These are phyloP conservation scores for Bombus pascuorum DNA, from an alignment of 1,140 invertebrate species.

Conservation along the genomic window DNA sequence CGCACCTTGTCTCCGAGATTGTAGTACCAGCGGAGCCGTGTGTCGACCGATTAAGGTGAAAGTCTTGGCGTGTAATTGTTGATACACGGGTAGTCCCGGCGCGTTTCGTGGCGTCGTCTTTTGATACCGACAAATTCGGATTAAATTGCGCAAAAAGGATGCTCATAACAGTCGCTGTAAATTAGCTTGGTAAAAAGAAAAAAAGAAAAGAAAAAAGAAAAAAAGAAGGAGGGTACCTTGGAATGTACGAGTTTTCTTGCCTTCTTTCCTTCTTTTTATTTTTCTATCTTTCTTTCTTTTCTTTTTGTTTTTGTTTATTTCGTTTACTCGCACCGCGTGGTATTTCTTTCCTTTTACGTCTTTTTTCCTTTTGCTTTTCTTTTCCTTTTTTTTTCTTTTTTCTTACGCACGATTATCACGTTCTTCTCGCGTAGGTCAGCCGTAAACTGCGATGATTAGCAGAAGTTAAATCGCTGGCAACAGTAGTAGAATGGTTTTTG, in stretches of 20 bases:
- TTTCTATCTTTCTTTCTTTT: neutral
- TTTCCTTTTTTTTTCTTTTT: too few relatives aligned
- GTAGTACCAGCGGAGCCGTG: slow-evolving; percentile 1
- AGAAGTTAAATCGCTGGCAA: neutral
- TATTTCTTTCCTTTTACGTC: neutral
- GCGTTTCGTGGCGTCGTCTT: slow-evolving; percentile 16
- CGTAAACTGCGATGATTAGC: neutral
- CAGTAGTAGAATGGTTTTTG: neutral
- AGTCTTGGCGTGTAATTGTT: slow-evolving; percentile 23
- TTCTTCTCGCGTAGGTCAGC: neutral
- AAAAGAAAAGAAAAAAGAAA: too few relatives aligned
- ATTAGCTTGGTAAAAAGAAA: neutral
- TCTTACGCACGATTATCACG: neutral
- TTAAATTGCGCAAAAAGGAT: neutral
- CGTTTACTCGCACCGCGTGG: neutral
- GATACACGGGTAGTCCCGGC: slow-evolving; percentile 20
- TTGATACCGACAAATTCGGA: slow-evolving; percentile 29
- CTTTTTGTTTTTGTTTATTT: neutral
- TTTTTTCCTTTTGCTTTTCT: accelerated
- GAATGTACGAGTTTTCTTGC: neutral
- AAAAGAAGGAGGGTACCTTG: too few relatives aligned
- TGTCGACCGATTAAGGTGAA: slow-evolving; percentile 40
- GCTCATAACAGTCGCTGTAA: neutral
- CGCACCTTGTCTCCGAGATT: slow-evolving; percentile 33
- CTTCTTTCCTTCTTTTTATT: neutral